phyloP scores from a whole-genome alignment of 2,113 vertebrate genomes.

The Nestor notabilis region DNA sequence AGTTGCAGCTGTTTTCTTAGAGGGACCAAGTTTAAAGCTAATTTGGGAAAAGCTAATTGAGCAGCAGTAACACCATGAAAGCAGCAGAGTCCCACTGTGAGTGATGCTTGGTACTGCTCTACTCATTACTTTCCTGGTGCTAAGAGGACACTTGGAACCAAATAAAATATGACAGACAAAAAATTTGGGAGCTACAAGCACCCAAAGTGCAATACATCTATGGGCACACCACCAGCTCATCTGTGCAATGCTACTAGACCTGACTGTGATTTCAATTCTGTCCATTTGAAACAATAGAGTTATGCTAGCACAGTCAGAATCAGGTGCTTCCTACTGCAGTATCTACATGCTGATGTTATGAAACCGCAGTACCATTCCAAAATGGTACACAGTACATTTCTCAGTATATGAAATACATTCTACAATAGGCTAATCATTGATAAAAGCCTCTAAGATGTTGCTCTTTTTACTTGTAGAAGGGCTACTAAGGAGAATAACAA shows the following conservation, averaged over 20 bases:
- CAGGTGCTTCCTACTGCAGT: not conserved
- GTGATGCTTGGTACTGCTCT: not conserved
- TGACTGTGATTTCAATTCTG: not conserved
- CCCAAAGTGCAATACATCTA: not conserved
- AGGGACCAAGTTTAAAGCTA: not conserved
- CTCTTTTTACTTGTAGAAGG: conserved; percentile 2
- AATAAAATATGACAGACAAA: not conserved
- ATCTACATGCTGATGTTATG: not conserved
- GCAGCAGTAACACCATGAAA: not conserved
- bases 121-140: not conserved
- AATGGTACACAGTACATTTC: not conserved
- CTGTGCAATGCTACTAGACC: not conserved
- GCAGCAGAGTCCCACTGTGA: not conserved
- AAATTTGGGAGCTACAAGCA: not conserved
- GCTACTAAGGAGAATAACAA: not conserved
- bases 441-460: conserved; percentile 36
- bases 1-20: not conserved
- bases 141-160: not conserved
- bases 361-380: conserved; percentile 16
- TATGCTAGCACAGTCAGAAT: not conserved
- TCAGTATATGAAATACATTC: not conserved
- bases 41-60: not conserved
- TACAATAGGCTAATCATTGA: not conserved
- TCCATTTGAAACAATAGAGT: not conserved
- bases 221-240: not conserved